Conservation (phyloP, 2,888 invertebrate species). For the Corbicula japonica region DNA sequence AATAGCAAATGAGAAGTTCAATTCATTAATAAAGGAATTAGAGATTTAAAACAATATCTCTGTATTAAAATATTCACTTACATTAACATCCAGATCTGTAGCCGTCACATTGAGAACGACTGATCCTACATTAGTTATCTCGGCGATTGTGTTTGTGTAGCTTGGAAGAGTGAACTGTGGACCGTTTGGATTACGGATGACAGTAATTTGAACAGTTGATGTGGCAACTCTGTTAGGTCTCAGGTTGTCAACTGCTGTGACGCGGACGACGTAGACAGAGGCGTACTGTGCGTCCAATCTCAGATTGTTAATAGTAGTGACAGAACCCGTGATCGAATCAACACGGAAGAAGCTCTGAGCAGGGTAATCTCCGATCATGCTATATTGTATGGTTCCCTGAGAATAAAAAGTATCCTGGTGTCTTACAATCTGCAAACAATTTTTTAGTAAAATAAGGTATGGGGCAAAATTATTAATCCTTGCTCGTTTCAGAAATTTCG, state of each 20-base stretch:
- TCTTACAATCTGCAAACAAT: too few relatives aligned
- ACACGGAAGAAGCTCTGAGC: constrained; percentile 79
- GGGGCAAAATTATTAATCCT: too few relatives aligned
- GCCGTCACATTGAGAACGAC: constrained; percentile 74
- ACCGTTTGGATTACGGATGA: constrained; percentile 77
- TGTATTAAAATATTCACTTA: constrained; percentile 53
- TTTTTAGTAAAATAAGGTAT: too few relatives aligned
- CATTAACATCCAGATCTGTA: constrained; percentile 75
- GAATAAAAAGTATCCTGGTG: too few relatives aligned
- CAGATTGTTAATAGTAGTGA: constrained; percentile 64
- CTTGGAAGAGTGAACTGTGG: constrained; percentile 74
- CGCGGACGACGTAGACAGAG: constrained; percentile 68
- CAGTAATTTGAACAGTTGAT: constrained; percentile 74
- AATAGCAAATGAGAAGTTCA: too few relatives aligned
- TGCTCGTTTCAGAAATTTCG: too few relatives aligned
- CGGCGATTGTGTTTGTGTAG: constrained; percentile 69
- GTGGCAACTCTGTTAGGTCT: constrained; percentile 73
- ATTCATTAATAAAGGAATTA: too few relatives aligned
- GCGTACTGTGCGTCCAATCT: constrained; percentile 66
- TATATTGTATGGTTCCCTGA: constrained; percentile 77
- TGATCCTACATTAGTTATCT: constrained; percentile 65
- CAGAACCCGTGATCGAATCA: constrained; percentile 63
- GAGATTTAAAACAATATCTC: neutral
- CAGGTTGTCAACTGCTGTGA: constrained; percentile 78
- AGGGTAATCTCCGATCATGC: constrained; percentile 81